Evolutionary conservation across 2,888 invertebrate species (phyloP).

Genomic region (Muschampia plurimacula): DNA sequence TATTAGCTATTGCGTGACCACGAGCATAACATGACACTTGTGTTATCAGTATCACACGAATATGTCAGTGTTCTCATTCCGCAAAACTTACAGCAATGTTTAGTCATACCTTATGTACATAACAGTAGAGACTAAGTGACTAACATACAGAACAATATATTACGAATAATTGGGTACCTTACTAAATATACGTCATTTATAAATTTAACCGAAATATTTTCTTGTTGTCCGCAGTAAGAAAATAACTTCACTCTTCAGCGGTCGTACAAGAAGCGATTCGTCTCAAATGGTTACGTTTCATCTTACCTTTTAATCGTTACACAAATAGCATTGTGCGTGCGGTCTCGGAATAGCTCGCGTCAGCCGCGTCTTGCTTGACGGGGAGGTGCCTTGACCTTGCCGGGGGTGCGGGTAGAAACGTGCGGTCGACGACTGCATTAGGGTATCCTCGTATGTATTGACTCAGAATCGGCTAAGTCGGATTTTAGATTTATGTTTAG

Average conservation of each 20-base stretch:
- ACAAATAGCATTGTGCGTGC: slow-evolving; percentile 38
- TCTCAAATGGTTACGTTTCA: slow-evolving; percentile 23
- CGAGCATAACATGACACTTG: slow-evolving; percentile 10
- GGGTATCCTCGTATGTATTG: not conserved
- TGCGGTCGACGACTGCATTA: slow-evolving; percentile 71
- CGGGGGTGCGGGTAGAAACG: slow-evolving; percentile 59
- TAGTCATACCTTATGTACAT: not conserved
- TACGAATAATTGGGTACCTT: not conserved
- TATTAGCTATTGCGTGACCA: slow-evolving; percentile 29
- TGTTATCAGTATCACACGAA: slow-evolving; percentile 32
- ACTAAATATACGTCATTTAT: not conserved
- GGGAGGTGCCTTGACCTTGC: slow-evolving; percentile 77
- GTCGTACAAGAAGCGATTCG: slow-evolving; percentile 1
- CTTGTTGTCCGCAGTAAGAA: not conserved
- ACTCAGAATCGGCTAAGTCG: too few relatives aligned
- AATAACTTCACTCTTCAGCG: slow-evolving; percentile 3
- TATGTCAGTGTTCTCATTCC: slow-evolving; percentile 21
- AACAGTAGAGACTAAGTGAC: not conserved
- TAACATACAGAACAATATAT: not conserved
- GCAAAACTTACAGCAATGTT: not conserved
- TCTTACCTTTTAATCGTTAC: slow-evolving; percentile 26
- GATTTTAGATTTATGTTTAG: too few relatives aligned
- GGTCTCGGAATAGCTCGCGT: slow-evolving; percentile 64
- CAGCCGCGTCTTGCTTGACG: slow-evolving; percentile 45
- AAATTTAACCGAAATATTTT: not conserved